Conservation (phyloP, 2,797 vertebrate species). For the Pseudocheirus occidentalis region DNA sequence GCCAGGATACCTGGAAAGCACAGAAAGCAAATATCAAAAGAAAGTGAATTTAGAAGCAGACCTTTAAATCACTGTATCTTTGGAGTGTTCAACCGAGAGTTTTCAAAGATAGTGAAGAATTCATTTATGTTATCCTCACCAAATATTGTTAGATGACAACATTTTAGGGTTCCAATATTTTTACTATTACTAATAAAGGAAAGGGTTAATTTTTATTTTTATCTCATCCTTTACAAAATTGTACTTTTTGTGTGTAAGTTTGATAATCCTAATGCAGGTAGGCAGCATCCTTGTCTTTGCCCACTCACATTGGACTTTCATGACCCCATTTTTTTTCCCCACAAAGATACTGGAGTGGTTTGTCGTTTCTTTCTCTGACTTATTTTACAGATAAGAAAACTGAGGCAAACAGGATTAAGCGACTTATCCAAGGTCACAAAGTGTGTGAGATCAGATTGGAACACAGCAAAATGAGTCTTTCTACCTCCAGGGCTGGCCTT, state of each 20-base stretch:
- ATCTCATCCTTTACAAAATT: background rate
- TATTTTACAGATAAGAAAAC: background rate
- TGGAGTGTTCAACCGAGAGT: background rate
- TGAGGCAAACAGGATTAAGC: background rate
- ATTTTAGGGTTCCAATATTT: background rate
- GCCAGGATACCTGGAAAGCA: background rate
- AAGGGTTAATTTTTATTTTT: background rate
- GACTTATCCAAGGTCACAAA: too few species aligned
- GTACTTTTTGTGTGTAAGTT: background rate
- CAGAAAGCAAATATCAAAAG: background rate
- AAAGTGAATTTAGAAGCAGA: background rate
- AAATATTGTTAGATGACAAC: background rate
- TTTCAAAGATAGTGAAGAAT: background rate
- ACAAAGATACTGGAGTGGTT: background rate
- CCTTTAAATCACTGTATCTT: background rate
- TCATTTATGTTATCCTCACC: background rate
- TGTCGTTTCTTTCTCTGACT: background rate
- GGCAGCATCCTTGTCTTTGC: background rate
- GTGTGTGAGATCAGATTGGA: background rate
- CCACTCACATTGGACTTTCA: background rate
- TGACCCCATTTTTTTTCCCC: background rate
- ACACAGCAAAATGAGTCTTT: background rate
- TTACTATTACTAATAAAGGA: background rate
- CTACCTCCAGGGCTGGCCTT: background rate
- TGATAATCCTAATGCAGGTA: background rate